Evolutionary conservation across 2,113 vertebrate species (phyloP), one percentile per base, ranked within the genome.

Genomic region (Oenanthe oenanthe): DNA sequence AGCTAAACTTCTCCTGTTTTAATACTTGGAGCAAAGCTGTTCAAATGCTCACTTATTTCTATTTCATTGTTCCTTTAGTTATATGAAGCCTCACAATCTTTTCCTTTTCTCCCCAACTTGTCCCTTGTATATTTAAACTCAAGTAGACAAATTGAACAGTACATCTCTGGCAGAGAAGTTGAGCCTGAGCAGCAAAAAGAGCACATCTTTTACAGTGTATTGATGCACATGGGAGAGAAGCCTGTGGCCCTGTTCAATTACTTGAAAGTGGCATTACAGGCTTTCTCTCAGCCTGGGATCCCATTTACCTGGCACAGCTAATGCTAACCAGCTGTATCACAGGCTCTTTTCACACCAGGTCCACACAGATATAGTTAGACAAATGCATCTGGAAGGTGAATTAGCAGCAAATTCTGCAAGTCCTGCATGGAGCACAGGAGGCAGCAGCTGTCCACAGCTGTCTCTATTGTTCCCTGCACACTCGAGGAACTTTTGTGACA

Each of bases 381-480:
- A 71, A 70, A 77, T 42, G 29, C 21, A 48, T 3, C 8, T 0
- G 0, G 32, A 47, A 48, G 16, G 22, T 6, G 5, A 65, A 84
- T 20, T 40, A 54, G 51, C 60, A 84, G 63, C 18, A 51, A 22
- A 2, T 48, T 86, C 57, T 40, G 0, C 17, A 68, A 80, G 36
- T 45, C 28, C n/a, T 0, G 0, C 7, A 15, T 1, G 28, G 6
- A 70, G 17, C 1, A 1, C 7, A 5, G 54, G 36, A 80, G 67
- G 26, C 50, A 61, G 48, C 0, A 1, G 14, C 42, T 58, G 20
- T 31, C 51, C 45, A 50, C 38, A 42, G 50, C 42, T 79, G 24
- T 31, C 24, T 61, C 28, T 60, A 31, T 34, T 22, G 22, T 18
- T 28, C 53, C 34, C n/a, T 61, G 38, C 6, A 19, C 20, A 43